Percentiles rank a stretch among this genome's conserved stretches.
phyloP scores from a whole-genome alignment of 2,113 vertebrate species.

The Carettochelys insculpta region DNA sequence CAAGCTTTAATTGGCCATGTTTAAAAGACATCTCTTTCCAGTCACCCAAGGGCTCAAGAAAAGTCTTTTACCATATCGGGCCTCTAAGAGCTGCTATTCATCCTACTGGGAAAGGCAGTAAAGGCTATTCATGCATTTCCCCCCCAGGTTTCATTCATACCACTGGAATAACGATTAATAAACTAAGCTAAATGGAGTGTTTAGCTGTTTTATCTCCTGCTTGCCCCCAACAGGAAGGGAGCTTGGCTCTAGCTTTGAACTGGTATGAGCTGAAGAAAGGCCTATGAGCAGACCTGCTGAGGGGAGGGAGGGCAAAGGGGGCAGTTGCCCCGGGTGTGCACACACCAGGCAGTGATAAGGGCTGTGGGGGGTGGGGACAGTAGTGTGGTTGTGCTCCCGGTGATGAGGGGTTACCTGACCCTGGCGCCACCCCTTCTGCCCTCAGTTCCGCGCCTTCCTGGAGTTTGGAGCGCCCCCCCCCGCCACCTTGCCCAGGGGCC shows the following conservation, averaged over 20 bases:
- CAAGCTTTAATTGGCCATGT: neutral
- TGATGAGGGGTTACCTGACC: no score
- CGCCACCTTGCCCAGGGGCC: no score
- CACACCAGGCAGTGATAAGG: no score
- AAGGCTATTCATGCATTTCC: neutral
- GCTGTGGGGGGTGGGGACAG: no score
- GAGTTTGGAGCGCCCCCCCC: no score
- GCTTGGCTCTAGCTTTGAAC: neutral
- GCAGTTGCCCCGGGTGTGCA: no score
- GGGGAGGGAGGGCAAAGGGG: no score
- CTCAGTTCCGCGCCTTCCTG: no score
- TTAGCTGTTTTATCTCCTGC: neutral
- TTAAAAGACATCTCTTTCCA: neutral
- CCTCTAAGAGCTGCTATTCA: neutral
- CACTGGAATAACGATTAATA: neutral
- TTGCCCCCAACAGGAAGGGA: neutral
- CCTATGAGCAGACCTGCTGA: neutral
- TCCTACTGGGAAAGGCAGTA: neutral
- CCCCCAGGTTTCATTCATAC: neutral
- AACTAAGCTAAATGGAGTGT: neutral
- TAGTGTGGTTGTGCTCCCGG: no score
- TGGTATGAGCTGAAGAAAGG: rapidly evolving
- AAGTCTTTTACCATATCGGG: neutral
- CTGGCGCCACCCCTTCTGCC: no score
- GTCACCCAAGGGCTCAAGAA: neutral